Evolutionary conservation across 2,797 vertebrate genomes (phyloP).

Genomic region (Xenentodon cancila): DNA sequence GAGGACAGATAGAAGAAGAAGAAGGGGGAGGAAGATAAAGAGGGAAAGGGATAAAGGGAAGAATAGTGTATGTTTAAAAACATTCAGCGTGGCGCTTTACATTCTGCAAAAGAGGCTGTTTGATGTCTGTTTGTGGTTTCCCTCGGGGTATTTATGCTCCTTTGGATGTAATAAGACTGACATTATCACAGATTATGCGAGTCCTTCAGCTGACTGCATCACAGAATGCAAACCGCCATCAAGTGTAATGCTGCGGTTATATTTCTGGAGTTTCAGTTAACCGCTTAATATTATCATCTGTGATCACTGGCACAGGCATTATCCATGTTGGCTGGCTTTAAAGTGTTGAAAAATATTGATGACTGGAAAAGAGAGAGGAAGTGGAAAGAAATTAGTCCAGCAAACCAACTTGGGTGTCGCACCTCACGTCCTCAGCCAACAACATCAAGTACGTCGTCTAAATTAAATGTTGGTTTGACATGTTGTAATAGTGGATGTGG

Average conservation of each 20-base stretch:
- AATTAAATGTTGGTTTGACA: conserved; percentile 34
- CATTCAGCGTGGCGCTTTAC: conserved; percentile 17
- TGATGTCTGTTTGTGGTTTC: conserved; percentile 46
- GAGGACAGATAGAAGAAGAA: conserved; percentile 34
- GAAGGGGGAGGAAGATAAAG: neutral
- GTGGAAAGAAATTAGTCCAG: conserved; percentile 6
- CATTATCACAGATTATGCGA: conserved; percentile 38
- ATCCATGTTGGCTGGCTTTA: too few species aligned
- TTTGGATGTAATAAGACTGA: conserved; percentile 22
- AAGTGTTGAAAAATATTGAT: too few species aligned
- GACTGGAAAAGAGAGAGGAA: conserved; percentile 30
- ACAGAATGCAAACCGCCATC: conserved; percentile 5
- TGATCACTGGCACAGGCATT: too few species aligned
- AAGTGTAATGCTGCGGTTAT: conserved; percentile 7
- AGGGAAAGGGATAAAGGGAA: neutral
- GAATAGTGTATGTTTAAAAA: conserved; percentile 26
- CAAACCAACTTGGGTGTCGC: conserved; percentile 11
- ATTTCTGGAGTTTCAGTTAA: conserved; percentile 4
- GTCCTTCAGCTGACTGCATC: conserved; percentile 14
- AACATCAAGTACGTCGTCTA: conserved; percentile 19
- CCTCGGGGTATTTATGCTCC: conserved; percentile 24
- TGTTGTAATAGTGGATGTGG: conserved; percentile 34
- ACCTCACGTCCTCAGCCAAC: conserved; percentile 34
- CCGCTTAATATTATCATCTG: conserved; percentile 7
- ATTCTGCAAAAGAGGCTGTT: conserved; percentile 45